phyloP scores from a whole-genome alignment of 2,113 vertebrate species.

The Halichoerus grypus region DNA sequence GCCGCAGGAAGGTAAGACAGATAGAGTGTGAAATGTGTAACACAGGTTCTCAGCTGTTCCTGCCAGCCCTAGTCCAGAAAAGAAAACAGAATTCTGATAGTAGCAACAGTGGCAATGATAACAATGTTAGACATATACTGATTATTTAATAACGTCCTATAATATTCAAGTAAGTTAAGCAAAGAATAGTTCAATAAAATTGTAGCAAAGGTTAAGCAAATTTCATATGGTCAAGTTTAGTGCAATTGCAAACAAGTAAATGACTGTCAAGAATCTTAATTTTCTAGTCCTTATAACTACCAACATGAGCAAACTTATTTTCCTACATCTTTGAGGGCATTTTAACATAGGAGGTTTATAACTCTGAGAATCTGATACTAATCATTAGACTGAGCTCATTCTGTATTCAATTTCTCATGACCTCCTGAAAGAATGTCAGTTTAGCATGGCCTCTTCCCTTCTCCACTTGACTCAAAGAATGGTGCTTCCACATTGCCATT shows the following conservation, averaged over 20 bases:
- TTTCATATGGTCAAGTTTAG: background rate
- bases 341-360: background rate
- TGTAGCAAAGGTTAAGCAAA: background rate
- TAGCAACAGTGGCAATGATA: background rate
- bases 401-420: constrained; percentile 50
- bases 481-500: background rate
- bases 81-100: background rate
- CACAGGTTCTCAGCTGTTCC: background rate
- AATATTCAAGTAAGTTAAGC: constrained; percentile 31
- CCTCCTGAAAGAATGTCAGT: constrained; percentile 4
- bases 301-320: background rate
- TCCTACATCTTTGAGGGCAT: constrained; percentile 34
- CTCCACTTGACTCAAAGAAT: constrained; percentile 10
- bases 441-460: background rate
- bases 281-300: background rate
- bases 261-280: background rate
- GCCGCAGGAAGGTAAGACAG: background rate
- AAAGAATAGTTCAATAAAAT: constrained; percentile 41
- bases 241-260: constrained; percentile 18
- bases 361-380: background rate
- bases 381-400: background rate
- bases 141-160: constrained; percentile 15
- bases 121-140: background rate
- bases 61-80: background rate
- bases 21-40: background rate